These are phyloP conservation scores for Pseudomyrmex flavicornis DNA, from an alignment of 1,140 invertebrate genomes.

Conservation along the genomic window DNA sequence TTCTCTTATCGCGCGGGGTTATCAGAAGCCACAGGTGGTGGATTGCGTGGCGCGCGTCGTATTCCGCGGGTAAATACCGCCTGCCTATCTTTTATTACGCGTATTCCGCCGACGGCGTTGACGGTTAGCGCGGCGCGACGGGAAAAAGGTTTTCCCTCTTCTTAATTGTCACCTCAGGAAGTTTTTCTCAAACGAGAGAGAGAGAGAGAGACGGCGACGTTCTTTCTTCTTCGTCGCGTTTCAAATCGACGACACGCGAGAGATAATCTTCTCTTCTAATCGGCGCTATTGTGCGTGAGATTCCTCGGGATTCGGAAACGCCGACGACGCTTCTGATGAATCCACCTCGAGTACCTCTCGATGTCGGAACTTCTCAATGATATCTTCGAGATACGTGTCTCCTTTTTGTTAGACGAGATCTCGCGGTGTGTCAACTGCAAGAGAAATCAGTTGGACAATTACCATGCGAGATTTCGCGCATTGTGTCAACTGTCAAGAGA, in stretches of 20 bases:
- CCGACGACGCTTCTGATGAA: conserved; percentile 44
- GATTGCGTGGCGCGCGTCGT: conserved; percentile 26
- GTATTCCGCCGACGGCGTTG: conserved; percentile 9
- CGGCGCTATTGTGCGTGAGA: conserved; percentile 47
- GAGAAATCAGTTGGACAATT: conserved; percentile 32
- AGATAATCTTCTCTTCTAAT: conserved; percentile 20
- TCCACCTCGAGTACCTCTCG: conserved; percentile 57
- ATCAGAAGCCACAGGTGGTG: conserved; percentile 51
- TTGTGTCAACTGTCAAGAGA: conserved; percentile 1
- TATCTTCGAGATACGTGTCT: conserved; percentile 25
- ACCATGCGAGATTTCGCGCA: not conserved
- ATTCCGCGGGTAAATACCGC: not conserved
- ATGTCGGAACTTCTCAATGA: conserved; percentile 37
- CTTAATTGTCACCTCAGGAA: conserved; percentile 25
- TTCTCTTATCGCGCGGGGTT: conserved; percentile 25
- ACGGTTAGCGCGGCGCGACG: not conserved
- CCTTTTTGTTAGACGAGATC: conserved; percentile 43
- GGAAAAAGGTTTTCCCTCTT: not conserved
- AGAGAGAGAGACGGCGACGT: not conserved
- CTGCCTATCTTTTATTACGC: conserved; percentile 32
- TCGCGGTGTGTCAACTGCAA: conserved; percentile 66
- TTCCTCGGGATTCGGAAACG: conserved; percentile 55
- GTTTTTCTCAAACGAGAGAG: conserved; percentile 2
- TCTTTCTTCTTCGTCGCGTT: not conserved
- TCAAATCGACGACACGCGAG: not conserved